A percentile compares a stretch with the other conserved stretches of the same genome.
These are phyloP conservation scores for Clarias batrachus DNA, from an alignment of 2,113 vertebrate species.

Conservation along the genomic window DNA sequence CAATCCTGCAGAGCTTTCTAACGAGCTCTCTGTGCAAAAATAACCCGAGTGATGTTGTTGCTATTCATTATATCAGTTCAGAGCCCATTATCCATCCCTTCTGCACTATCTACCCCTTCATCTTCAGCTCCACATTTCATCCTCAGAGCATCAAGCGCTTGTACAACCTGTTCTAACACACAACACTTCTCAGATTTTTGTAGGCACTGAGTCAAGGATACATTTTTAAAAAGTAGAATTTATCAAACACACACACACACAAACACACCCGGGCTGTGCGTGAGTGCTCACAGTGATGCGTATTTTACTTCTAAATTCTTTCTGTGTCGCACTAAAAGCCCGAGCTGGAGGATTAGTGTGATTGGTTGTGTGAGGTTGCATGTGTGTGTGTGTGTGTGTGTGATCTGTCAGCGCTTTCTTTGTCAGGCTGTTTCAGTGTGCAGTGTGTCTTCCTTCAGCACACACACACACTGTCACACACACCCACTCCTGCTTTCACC, in stretches of 20 bases:
- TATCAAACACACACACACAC: not conserved
- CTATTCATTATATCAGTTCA: too few species aligned
- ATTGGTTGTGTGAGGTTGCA: not conserved
- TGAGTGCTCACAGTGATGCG: not conserved
- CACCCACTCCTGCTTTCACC: not conserved
- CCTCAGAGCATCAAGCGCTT: not conserved
- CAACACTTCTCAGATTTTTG: not conserved
- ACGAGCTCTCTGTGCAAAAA: too few species aligned
- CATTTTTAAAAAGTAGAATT: not conserved
- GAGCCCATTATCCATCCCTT: too few species aligned
- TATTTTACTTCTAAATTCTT: not conserved
- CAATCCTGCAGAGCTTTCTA: too few species aligned
- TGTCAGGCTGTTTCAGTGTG: not conserved
- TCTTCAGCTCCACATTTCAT: too few species aligned
- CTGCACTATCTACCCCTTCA: too few species aligned
- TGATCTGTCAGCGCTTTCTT: not conserved
- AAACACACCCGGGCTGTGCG: not conserved
- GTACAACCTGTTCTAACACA: too few species aligned
- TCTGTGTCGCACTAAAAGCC: not conserved
- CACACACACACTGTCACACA: not conserved
- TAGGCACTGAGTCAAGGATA: not conserved
- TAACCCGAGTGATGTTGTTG: too few species aligned
- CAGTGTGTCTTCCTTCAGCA: not conserved
- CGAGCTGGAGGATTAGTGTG: not conserved
- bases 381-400: not conserved